Conservation (phyloP, 37 sponge, comb jelly and placozoan genomes). For the Halisarca cf. caerulea region DNA sequence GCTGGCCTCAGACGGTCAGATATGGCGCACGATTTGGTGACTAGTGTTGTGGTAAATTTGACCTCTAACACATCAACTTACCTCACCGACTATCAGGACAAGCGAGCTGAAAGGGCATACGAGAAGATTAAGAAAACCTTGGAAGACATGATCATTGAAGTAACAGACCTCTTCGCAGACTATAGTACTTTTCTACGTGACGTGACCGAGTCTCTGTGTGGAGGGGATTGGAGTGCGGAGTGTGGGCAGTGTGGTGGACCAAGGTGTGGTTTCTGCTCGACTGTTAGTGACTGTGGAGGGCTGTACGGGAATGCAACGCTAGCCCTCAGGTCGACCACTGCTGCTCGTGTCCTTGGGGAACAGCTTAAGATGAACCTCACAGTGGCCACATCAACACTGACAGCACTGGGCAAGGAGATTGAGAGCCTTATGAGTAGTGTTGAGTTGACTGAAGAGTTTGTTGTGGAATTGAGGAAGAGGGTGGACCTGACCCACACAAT, state of each 20-base stretch:
- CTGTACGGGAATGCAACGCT: background rate
- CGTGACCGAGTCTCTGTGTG: conserved; percentile 29
- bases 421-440: background rate
- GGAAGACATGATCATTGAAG: background rate
- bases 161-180: background rate
- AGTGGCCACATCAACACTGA: background rate
- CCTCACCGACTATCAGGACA: background rate
- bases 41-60: background rate
- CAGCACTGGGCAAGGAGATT: background rate
- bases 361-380: background rate
- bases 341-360: background rate
- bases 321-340: background rate
- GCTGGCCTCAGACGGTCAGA: background rate
- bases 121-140: background rate
- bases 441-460: background rate
- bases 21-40: background rate
- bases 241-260: conserved; percentile 43
- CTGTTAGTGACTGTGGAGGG: conserved; percentile 12
- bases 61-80: background rate
- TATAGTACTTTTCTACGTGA: background rate
- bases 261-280: conserved; percentile 44
- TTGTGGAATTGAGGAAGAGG: background rate
- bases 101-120: background rate
- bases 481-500: background rate
- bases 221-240: background rate